A percentile compares a stretch with the other conserved stretches of the same genome.
These are phyloP conservation scores for Melospiza georgiana DNA, from an alignment of 2,113 vertebrate genomes.

Conservation along the genomic window DNA sequence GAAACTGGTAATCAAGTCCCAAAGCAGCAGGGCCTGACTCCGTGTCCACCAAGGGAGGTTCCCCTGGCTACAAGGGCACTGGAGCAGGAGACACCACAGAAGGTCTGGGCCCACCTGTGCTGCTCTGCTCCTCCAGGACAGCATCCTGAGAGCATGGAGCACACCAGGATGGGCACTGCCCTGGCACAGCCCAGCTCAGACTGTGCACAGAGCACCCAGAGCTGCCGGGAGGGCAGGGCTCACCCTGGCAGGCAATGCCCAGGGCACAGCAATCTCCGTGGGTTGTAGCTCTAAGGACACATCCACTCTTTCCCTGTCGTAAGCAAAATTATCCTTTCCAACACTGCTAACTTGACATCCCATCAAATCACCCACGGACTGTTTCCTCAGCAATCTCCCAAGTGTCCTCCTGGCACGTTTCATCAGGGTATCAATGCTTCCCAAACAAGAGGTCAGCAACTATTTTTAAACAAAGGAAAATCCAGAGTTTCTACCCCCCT, in stretches of 20 bases:
- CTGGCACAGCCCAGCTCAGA: not conserved
- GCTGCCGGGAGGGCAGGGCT: not conserved
- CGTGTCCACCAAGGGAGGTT: not conserved
- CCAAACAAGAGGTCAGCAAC: not conserved
- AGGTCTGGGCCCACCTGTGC: not conserved
- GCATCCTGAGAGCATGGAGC: not conserved
- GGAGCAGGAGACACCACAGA: no score
- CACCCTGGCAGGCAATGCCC: not conserved
- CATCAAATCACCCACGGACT: not conserved
- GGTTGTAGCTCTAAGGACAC: not conserved
- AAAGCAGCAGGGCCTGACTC: not conserved
- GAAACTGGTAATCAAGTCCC: not conserved
- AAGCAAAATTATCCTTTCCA: not conserved
- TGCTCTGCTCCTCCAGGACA: not conserved
- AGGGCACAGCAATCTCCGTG: accelerated
- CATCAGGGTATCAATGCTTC: not conserved
- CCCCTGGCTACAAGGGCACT: not conserved
- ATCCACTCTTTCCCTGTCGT: not conserved
- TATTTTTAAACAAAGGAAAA: constrained; percentile 9
- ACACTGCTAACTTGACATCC: not conserved
- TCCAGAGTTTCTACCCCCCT: not conserved
- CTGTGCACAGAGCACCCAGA: not conserved
- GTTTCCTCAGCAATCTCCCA: not conserved
- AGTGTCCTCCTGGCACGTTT: not conserved
- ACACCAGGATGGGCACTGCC: not conserved